These are phyloP conservation scores for Orthosia gothica DNA, from an alignment of 2,888 invertebrate species.

Conservation along the genomic window DNA sequence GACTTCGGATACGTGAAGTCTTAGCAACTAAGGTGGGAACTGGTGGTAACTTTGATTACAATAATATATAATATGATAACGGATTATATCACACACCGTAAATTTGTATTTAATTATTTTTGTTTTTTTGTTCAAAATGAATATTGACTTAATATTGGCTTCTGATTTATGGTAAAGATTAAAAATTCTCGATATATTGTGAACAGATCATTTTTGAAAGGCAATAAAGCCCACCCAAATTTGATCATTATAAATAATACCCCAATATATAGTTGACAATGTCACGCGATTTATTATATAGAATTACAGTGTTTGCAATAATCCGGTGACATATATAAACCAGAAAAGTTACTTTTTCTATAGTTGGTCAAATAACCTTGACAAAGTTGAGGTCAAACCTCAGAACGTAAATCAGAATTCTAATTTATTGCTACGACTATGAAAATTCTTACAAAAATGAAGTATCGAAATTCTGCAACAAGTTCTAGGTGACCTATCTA, in stretches of 20 bases:
- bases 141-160: too few relatives aligned
- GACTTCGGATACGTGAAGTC: neutral
- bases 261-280: too few relatives aligned
- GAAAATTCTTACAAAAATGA: neutral
- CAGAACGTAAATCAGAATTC: neutral
- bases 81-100: too few relatives aligned
- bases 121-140: too few relatives aligned
- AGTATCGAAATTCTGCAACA: neutral
- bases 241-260: too few relatives aligned
- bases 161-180: too few relatives aligned
- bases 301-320: too few relatives aligned
- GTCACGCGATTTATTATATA: too few relatives aligned
- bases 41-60: neutral
- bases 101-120: too few relatives aligned
- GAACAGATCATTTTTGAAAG: too few relatives aligned
- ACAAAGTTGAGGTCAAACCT: neutral
- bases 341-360: neutral
- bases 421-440: constrained; percentile 5
- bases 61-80: neutral
- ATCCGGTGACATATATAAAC: neutral
- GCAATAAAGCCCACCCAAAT: too few relatives aligned
- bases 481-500: neutral
- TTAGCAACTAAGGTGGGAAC: neutral
- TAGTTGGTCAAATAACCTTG: neutral
- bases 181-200: too few relatives aligned